Base-by-base conservation (phyloP, 30 jellyfish, hydroid and myxozoan species). In the Cassiopea xamachana region DNA sequence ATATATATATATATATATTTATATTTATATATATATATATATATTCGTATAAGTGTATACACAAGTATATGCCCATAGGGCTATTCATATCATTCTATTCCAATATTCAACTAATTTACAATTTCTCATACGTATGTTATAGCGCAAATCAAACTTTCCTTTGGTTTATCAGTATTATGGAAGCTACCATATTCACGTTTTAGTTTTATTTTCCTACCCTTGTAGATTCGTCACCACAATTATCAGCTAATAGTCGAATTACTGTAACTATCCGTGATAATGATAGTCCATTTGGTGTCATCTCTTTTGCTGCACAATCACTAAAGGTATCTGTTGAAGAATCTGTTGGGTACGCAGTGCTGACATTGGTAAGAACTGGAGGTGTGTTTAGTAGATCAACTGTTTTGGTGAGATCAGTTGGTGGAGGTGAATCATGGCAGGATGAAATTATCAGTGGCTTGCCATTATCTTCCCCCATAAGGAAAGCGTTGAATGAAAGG, bases 371-470 rank as follows among this genome's bases (percentile, higher is more conserved):
- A 19, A 89, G 99, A 73, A 79, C 73, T 12, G 95, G 95, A 49
- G 99, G 99, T 48, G 93, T 97, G 64, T 93, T 89, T 87, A 96
- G 98, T 73, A 50, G 80, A 79, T 92, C 94, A 12, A 89, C 90
- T 7, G 99, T 93, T 48, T 91, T 69, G 45, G 97, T 93, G 60
- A 58, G 97, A 15, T 74, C 97, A 50, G 69, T 96, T 1, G 99
- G 98, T 49, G 99, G 99, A 1, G 99, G 98, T 27, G 99, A 96
- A 74, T 7, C 91, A 61, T 96, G 99, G 99, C 91, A 83, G 78
- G 88, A 69, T 75, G 77, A 84, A 7, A 77, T 92, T 39, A 60
- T 89, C 18, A 82, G 62, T 69, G 64, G 73, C 14, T 83, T 94
- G 6, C 94, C 96, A 7, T 7, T 88, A 18, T 69, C 83, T 55